Conservation (phyloP, 2,888 invertebrate species). For the Sinhomidia bicolor region DNA sequence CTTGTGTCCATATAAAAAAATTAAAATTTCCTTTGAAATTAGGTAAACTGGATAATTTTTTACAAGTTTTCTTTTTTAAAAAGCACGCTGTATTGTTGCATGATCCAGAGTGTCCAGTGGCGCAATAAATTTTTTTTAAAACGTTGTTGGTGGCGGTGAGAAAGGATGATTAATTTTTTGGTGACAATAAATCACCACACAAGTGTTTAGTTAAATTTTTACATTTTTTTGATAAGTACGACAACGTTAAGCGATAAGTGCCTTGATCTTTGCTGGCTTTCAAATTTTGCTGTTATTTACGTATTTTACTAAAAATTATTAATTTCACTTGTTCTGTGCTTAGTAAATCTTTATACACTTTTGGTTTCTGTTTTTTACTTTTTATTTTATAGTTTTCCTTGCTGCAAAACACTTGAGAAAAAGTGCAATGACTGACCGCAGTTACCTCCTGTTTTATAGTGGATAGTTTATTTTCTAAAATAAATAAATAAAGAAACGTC, state of each 20-base stretch:
- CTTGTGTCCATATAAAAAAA: background rate
- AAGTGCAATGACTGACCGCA: slow-evolving; percentile 60
- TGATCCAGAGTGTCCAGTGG: background rate
- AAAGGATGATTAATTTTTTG: background rate
- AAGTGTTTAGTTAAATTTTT: background rate
- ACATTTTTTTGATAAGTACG: too few relatives aligned
- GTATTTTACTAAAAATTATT: background rate
- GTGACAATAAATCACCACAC: background rate
- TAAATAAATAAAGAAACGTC: too few relatives aligned
- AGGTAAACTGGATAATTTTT: background rate
- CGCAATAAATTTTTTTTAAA: too few relatives aligned
- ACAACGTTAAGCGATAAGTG: background rate
- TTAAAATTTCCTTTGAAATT: background rate
- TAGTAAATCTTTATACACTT: background rate
- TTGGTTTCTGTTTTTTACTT: slow-evolving; percentile 8
- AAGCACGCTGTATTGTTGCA: slow-evolving; percentile 1
- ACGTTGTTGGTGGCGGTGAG: background rate
- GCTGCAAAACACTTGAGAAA: slow-evolving; percentile 31
- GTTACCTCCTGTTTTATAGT: slow-evolving; percentile 48
- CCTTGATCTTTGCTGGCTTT: background rate
- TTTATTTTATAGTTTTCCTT: slow-evolving; percentile 49
- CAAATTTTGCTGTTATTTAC: background rate
- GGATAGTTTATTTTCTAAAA: slow-evolving; percentile 21
- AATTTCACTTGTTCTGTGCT: background rate
- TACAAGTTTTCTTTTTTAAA: background rate